Percentiles rank a stretch among this genome's conserved stretches.
Evolutionary conservation across 2,113 vertebrate species (phyloP).

Genomic region (Xiphias gladius): DNA sequence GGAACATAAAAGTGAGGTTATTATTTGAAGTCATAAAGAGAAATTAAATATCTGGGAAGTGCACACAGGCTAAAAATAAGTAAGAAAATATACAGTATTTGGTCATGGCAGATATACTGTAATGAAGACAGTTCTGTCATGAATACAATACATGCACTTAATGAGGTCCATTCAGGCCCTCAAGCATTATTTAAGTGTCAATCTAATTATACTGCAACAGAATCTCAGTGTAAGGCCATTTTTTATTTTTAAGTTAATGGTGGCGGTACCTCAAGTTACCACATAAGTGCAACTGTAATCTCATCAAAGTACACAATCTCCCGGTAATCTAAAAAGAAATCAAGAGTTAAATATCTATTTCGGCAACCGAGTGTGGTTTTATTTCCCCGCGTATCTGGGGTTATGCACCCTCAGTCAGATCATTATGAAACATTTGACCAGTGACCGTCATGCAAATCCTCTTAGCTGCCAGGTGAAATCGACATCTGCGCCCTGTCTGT

Average conservation of each 20-base stretch:
- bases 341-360: not conserved
- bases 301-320: not conserved
- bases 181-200: no score
- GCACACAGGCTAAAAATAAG: not conserved
- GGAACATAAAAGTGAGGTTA: not conserved
- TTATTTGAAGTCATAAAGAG: not conserved
- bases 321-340: not conserved
- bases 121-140: conserved; percentile 1
- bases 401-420: conserved; percentile 23
- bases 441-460: not conserved
- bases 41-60: not conserved
- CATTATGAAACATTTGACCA: not conserved
- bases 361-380: not conserved
- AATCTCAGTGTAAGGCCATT: not conserved
- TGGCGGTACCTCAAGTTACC: not conserved
- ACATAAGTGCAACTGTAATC: conserved; percentile 14
- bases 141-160: conserved; percentile 2
- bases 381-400: not conserved
- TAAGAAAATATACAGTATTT: not conserved
- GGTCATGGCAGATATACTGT: not conserved
- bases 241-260: not conserved
- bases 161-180: not conserved
- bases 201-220: no score
- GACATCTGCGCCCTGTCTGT: conserved; percentile 7
- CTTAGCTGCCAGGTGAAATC: conserved; percentile 27